phyloP scores from a whole-genome alignment of 2,113 vertebrate species.

The Sminthopsis crassicaudata region DNA sequence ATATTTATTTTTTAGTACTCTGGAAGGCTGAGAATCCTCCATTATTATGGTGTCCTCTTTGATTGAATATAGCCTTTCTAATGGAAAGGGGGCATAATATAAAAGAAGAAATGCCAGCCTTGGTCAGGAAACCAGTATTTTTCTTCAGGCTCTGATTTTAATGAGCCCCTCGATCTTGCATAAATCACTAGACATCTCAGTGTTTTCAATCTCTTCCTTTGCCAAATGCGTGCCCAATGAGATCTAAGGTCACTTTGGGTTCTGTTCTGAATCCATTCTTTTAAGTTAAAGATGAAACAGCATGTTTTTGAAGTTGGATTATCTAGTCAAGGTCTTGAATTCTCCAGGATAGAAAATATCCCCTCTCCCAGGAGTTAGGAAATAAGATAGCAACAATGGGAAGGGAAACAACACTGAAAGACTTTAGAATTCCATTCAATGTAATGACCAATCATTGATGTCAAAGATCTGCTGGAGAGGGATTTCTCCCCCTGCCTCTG shows the following conservation, averaged over 20 bases:
- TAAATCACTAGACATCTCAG: neutral
- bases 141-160: neutral
- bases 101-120: neutral
- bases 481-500: neutral
- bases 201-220: neutral
- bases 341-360: accelerated
- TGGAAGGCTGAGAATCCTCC: neutral
- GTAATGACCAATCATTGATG: neutral
- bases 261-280: accelerated
- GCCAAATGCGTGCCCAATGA: neutral
- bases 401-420: neutral
- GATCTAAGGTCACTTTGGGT: accelerated
- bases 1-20: neutral
- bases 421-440: neutral
- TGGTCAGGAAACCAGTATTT: neutral
- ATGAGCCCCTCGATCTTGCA: neutral
- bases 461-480: neutral
- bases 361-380: accelerated
- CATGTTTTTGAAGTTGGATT: accelerated
- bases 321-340: accelerated
- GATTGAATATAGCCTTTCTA: neutral
- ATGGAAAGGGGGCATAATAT: neutral
- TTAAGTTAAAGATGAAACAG: neutral
- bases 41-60: neutral
- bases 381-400: neutral